phyloP scores from a whole-genome alignment of 2,113 vertebrate species.

The Colius striatus region DNA sequence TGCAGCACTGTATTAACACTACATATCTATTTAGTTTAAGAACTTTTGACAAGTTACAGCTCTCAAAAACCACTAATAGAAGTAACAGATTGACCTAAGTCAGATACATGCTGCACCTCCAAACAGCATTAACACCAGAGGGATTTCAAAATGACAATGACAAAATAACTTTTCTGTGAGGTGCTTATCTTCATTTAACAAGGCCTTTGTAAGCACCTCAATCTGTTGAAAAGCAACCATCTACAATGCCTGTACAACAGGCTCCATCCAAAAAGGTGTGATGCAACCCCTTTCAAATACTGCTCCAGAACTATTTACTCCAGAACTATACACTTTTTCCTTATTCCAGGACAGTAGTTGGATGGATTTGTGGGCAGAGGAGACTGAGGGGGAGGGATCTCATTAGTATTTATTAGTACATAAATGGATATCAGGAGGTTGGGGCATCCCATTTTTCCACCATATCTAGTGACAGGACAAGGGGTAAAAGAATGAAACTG shows the following conservation, averaged over 20 bases:
- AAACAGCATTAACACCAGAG: not conserved
- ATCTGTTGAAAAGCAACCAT: not conserved
- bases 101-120: not conserved
- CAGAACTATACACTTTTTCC: not conserved
- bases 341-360: not conserved
- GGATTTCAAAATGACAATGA: not conserved
- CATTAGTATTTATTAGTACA: too few relatives aligned
- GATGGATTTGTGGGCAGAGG: not conserved
- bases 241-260: not conserved
- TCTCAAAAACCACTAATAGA: not conserved
- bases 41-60: not conserved
- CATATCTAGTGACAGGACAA: too few relatives aligned
- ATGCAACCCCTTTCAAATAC: not conserved
- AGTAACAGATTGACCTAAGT: not conserved
- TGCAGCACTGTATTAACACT: not conserved
- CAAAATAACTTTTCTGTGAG: not conserved
- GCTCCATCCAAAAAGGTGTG: not conserved
- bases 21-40: not conserved
- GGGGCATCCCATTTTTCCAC: too few relatives aligned
- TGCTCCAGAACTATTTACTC: not conserved
- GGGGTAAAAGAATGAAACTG: too few relatives aligned
- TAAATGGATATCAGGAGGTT: too few relatives aligned
- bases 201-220: not conserved
- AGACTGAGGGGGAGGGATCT: too few relatives aligned
- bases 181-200: not conserved